A percentile compares a stretch with the other conserved stretches of the same genome.
Evolutionary conservation across 1,140 invertebrate species (phyloP).

Genomic region (Callitettix versicolor): DNA sequence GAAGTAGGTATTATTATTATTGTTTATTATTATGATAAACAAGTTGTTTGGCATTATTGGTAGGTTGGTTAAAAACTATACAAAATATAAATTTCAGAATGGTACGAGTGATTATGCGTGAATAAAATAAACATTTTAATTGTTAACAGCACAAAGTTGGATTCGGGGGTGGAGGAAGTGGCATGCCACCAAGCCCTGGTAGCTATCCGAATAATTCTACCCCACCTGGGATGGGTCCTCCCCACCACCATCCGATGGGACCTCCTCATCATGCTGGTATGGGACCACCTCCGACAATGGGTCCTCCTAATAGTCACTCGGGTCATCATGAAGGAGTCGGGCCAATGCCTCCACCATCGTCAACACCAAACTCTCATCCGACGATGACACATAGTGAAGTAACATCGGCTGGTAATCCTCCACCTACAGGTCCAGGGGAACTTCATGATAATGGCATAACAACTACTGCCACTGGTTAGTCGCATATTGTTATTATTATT

Average conservation of each 20-base stretch:
- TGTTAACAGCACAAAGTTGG: constrained; percentile 47
- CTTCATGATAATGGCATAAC: constrained; percentile 46
- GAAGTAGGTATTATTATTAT: too few species aligned
- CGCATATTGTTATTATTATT: too few species aligned
- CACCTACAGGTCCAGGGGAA: constrained; percentile 33
- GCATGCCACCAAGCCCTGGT: constrained; percentile 38
- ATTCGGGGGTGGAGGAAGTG: constrained; percentile 37
- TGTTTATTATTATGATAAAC: too few species aligned
- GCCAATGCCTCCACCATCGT: constrained; percentile 47
- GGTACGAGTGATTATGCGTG: too few species aligned
- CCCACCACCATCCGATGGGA: constrained; percentile 24
- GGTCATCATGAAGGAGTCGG: constrained; percentile 42
- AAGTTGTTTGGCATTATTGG: too few species aligned
- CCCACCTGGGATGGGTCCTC: constrained; percentile 28
- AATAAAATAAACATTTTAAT: too few species aligned
- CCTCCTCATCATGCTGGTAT: constrained; percentile 33
- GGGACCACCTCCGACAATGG: constrained; percentile 38
- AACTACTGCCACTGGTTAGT: constrained; percentile 40
- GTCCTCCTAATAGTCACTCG: constrained; percentile 38
- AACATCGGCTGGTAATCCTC: constrained; percentile 23
- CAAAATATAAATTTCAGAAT: too few species aligned
- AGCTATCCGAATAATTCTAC: constrained; percentile 43
- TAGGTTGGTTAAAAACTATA: too few species aligned
- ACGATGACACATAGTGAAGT: constrained; percentile 26
- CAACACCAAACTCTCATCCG: constrained; percentile 45